Base-by-base conservation (phyloP, 2,113 vertebrate genomes). In the Oplegnathus fasciatus region DNA sequence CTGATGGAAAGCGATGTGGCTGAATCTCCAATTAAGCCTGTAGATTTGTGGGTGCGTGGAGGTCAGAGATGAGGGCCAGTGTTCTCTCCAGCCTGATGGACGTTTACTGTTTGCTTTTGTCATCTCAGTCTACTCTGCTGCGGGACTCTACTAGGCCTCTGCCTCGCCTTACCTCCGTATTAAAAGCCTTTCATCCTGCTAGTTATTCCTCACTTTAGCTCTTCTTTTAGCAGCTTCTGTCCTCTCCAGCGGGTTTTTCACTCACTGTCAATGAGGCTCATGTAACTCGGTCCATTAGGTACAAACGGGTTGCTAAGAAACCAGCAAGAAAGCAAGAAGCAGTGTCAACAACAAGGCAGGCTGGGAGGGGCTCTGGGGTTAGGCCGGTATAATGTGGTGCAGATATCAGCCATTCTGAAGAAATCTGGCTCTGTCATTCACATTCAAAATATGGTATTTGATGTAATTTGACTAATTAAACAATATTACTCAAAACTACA, bases 1-100 rank as follows among this genome's bases (percentile, higher is more conserved):
- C 80, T 96, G 96, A 96, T 96, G 95, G 92, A 96, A 97, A 97
- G 96, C 94, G 90, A 96, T 96, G 95, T 20, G 68, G 87, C 85
- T 86, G 94, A 94, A 94, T 93, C 88, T 9, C 52, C 95, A 95
- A 96, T 97, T 93, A 10, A 37, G 96, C 94, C 93, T 93, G 90
- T 89, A 90, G 89, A 94, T 95, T 93, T 94, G 89, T 91, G 86
- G 90, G 87, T 90, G 92, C 92, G 90, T 94, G 90, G 92, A 95
- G 96, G 95, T 96, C 96, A 95, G 93, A 82, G 93, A 94, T 91
- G 92, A 90, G 86, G 91, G 88, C 89, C 86, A 66, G 91, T 82
- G 54, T 50, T 52, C 74, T 78, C 75, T 71, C 37, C 30, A 60
- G 57, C 22, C 73, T 85, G 73, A 84, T 93, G 90, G 94, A 91